phyloP scores from a whole-genome alignment of 2,113 vertebrate species.

The Oriolus oriolus region DNA sequence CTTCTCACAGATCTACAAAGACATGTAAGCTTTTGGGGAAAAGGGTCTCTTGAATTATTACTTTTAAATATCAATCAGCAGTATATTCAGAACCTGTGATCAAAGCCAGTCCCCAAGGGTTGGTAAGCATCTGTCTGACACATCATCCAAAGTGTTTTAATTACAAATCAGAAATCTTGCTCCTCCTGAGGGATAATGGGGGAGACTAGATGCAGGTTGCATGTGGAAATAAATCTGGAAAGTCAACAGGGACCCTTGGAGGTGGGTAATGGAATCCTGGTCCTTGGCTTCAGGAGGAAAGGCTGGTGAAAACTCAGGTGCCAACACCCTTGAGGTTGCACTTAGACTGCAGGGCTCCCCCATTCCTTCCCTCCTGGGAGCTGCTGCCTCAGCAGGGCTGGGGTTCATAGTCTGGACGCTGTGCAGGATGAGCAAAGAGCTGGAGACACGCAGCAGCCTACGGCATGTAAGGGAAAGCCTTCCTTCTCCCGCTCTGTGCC shows the following conservation, averaged over 20 bases:
- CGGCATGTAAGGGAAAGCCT: accelerated
- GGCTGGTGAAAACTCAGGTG: neutral
- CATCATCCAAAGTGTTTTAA: neutral
- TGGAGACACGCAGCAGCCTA: neutral
- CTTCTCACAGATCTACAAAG: neutral
- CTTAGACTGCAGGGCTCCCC: neutral
- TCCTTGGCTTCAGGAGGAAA: neutral
- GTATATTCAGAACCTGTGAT: neutral
- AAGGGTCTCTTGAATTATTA: neutral
- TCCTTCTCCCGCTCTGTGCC: neutral
- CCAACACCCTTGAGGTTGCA: neutral
- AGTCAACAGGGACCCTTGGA: neutral
- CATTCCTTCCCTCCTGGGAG: neutral
- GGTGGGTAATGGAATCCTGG: neutral
- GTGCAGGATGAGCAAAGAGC: neutral
- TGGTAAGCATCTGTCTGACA: neutral
- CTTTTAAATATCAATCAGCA: neutral
- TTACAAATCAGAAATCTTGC: neutral
- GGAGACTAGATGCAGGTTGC: neutral
- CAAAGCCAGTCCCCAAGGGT: neutral
- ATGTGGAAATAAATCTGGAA: neutral
- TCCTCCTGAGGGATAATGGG: neutral
- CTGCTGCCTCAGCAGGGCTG: neutral
- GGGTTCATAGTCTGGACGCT: neutral
- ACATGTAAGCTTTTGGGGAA: neutral